Percentiles rank a stretch among this genome's conserved stretches.
phyloP scores from a whole-genome alignment of 2,888 invertebrate species.

The Thera obeliscata region DNA sequence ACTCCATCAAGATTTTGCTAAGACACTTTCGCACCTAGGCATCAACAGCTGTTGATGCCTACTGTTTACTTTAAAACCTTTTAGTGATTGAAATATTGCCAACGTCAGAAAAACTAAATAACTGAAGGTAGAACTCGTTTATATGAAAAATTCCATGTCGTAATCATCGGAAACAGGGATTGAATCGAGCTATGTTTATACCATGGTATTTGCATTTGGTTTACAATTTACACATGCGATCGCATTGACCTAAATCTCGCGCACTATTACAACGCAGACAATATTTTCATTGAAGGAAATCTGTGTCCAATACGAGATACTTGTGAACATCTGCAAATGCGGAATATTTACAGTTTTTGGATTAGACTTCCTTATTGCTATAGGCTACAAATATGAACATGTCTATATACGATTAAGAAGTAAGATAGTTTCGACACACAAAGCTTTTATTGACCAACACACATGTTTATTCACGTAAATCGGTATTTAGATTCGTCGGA shows the following conservation, averaged over 20 bases:
- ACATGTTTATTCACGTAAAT: too few species aligned
- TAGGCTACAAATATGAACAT: too few species aligned
- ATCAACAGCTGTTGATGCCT: not conserved
- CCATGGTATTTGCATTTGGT: constrained; percentile 53
- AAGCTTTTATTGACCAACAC: too few species aligned
- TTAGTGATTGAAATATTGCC: constrained; percentile 34
- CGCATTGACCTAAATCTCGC: constrained; percentile 61
- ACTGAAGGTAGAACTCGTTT: constrained; percentile 21
- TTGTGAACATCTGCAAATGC: constrained; percentile 13
- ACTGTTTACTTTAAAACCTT: constrained; percentile 19
- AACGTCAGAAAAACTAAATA: constrained; percentile 35
- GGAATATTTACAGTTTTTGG: not conserved
- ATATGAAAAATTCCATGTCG: constrained; percentile 40
- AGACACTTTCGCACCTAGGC: too few species aligned
- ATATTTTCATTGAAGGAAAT: constrained; percentile 35
- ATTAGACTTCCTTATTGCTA: not conserved
- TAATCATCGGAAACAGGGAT: constrained; percentile 50
- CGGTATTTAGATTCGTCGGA: too few species aligned
- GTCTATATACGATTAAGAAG: too few species aligned
- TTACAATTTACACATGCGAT: constrained; percentile 55
- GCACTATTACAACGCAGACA: constrained; percentile 42
- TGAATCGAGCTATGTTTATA: constrained; percentile 48
- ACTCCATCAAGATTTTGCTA: too few species aligned
- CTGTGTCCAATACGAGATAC: constrained; percentile 22
- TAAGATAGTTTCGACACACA: constrained; percentile 1